phyloP scores from a whole-genome alignment of 2,797 vertebrate species.

The Sebastes cheni region DNA sequence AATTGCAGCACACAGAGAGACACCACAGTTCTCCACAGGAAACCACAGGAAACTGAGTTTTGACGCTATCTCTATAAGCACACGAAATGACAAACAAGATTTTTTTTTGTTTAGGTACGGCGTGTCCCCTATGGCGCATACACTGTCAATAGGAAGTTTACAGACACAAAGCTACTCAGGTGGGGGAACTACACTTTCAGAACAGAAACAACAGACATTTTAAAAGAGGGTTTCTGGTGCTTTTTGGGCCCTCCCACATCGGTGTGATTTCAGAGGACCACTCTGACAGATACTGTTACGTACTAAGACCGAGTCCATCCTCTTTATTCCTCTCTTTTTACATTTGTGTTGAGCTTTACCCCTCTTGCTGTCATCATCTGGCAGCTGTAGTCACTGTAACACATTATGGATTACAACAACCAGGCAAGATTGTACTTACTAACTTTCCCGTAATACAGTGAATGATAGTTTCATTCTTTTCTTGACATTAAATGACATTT shows the following conservation, averaged over 20 bases:
- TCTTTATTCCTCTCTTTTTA: neutral
- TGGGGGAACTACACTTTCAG: constrained; percentile 25
- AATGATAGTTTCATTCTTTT: neutral
- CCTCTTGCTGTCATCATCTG: neutral
- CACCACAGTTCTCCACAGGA: constrained; percentile 68
- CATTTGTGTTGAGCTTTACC: neutral
- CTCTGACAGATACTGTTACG: neutral
- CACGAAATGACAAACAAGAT: constrained; percentile 66
- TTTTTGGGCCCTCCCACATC: constrained; percentile 37
- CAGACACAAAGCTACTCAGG: constrained; percentile 30
- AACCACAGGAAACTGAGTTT: constrained; percentile 82
- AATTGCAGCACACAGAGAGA: constrained; percentile 65
- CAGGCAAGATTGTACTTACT: neutral
- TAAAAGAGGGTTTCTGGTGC: constrained; percentile 1
- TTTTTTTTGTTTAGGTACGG: constrained; percentile 41
- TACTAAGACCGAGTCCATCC: neutral
- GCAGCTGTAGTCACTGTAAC: neutral
- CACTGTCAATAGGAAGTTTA: constrained; percentile 67
- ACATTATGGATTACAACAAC: neutral
- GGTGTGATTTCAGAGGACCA: constrained; percentile 11
- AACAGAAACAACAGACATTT: constrained; percentile 32
- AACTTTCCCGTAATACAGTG: neutral
- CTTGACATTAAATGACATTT: no score
- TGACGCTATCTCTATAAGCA: constrained; percentile 73
- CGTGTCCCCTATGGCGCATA: constrained; percentile 60